Evolutionary conservation across 1,140 invertebrate species (phyloP), one percentile per base, ranked within the genome.

Genomic region (Vollenhovia emeryi): DNA sequence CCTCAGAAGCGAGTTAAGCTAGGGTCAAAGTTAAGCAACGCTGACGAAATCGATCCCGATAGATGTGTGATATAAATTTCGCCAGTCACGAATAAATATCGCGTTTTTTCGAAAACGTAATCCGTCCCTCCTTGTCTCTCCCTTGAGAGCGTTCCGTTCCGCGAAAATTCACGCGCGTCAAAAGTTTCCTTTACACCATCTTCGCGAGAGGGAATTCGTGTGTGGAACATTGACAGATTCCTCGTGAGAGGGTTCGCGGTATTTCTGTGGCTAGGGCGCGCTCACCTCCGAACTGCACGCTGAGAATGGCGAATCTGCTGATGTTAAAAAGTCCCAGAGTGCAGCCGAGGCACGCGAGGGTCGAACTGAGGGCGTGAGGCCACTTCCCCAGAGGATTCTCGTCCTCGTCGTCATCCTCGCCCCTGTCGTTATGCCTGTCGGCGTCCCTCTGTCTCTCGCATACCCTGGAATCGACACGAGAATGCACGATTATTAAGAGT

Each of bases 281-380:
- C 45, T 96, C 93, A 97, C 97, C 97, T 95, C 98, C 98, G 94
- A 98, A 99, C 92, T 98, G 97, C 87, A 98, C 96, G 88, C 97
- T 98, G 86, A 98, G 96, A 87, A 98, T 97, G 85, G 98, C 97
- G 95, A 99, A 98, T 91, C 98, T 96, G 89, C 97, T 98, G 90
- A 99, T 97, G 94, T 98, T 98, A 92, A 98, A 98, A 36, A 98
- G 96, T 36, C 98, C 98, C 71, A 98, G 93, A 2, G 98, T 98
- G 92, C 98, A 98, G 50, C 97, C 97, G 2, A 98, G 96, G 90
- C 97, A 97, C 9, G 98, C 97, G 78, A 98, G 94, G 88, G 97
- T 96, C 24, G 97, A 97, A 93, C 97, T 98, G 66, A 97, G 95
- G 4, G 96, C 95, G 93, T 98, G 97, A 0, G 97, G 98, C 98